These are phyloP conservation scores for Eriosoma lanigerum DNA, from an alignment of 1,140 invertebrate species.

Conservation along the genomic window DNA sequence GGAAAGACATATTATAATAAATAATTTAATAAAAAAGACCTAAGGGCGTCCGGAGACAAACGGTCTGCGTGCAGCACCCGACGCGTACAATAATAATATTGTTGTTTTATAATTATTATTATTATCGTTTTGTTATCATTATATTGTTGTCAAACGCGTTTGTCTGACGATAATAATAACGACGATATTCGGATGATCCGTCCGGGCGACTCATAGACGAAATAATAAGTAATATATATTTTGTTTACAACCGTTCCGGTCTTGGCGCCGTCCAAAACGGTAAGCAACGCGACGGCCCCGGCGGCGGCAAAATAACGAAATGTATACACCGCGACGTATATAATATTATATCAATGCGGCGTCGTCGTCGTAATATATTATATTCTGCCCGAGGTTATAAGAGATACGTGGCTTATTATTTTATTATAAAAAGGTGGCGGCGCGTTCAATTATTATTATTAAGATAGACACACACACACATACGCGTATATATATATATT, in stretches of 20 bases:
- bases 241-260: conserved; percentile 1
- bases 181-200: conserved; percentile 25
- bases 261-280: conserved; percentile 47
- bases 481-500: not conserved
- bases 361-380: not conserved
- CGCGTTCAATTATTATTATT: conserved; percentile 48
- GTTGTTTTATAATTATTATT: conserved; percentile 25
- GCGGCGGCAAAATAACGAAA: conserved; percentile 21
- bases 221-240: no score
- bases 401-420: conserved; percentile 45
- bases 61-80: not conserved
- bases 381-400: not conserved
- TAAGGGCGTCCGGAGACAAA: not conserved
- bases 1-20: no score
- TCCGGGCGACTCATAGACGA: not conserved
- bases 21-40: not conserved
- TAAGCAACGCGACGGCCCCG: conserved; percentile 26
- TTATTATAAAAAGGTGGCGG: conserved; percentile 47
- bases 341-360: not conserved
- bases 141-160: not conserved
- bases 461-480: not conserved
- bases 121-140: not conserved
- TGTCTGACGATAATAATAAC: not conserved
- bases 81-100: conserved; percentile 22
- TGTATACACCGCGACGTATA: not conserved